A percentile compares a stretch with the other conserved stretches of the same genome.
These are phyloP conservation scores for Xyrichtys novacula DNA, from an alignment of 2,797 vertebrate species.

Conservation along the genomic window DNA sequence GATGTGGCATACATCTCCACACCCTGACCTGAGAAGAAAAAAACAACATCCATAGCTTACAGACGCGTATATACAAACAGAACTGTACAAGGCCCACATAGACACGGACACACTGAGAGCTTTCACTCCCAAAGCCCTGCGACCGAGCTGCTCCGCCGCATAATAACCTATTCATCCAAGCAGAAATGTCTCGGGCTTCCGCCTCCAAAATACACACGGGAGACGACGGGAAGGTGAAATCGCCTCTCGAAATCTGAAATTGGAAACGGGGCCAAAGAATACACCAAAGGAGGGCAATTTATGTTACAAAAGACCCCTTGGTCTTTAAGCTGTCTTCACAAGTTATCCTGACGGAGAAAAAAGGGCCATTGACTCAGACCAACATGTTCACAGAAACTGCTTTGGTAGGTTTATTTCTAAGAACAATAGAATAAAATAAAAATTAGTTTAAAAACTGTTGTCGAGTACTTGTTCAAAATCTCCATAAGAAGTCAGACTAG, in stretches of 20 bases:
- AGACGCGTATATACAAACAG: conserved; percentile 63
- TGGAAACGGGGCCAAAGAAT: conserved; percentile 69
- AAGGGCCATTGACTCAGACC: conserved; percentile 33
- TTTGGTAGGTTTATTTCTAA: neutral
- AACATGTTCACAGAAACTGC: conserved; percentile 5
- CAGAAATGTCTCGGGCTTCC: conserved; percentile 75
- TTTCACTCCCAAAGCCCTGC: conserved; percentile 69
- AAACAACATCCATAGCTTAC: conserved; percentile 65
- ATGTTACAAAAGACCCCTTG: conserved; percentile 31
- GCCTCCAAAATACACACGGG: conserved; percentile 78
- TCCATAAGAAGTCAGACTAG: neutral
- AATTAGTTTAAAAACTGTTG: neutral
- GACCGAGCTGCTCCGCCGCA: conserved; percentile 61
- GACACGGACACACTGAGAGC: conserved; percentile 78
- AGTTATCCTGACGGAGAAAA: conserved; percentile 1
- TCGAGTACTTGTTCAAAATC: neutral
- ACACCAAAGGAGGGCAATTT: conserved; percentile 32
- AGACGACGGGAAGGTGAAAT: conserved; percentile 67
- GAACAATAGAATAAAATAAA: neutral
- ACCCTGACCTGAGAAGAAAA: conserved; percentile 51
- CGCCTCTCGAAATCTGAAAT: conserved; percentile 68
- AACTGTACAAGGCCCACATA: conserved; percentile 76
- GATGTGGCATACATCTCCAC: conserved; percentile 58
- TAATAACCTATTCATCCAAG: conserved; percentile 83
- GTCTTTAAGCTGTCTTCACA: neutral